Conservation (phyloP, 2,888 invertebrate species). For the Patella pellucida region DNA sequence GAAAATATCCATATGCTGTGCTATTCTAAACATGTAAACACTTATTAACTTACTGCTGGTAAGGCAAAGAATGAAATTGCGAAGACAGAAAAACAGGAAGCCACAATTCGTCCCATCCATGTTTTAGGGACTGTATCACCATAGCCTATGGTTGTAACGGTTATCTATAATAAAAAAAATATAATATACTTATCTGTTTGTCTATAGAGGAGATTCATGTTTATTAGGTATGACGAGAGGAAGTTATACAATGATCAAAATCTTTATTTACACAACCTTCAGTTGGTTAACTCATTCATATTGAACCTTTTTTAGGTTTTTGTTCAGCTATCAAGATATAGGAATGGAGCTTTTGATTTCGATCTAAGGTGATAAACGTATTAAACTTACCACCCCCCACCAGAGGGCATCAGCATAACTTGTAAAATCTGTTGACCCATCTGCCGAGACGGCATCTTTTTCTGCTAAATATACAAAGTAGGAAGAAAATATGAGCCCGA, state of each 20-base stretch:
- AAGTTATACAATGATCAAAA: background rate
- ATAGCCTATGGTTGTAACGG: conserved; percentile 89
- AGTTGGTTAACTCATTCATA: too few relatives aligned
- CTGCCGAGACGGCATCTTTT: conserved; percentile 81
- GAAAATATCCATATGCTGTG: background rate
- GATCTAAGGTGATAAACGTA: too few relatives aligned
- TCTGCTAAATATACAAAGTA: conserved; percentile 88
- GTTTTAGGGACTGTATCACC: conserved; percentile 88
- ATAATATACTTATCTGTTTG: too few relatives aligned
- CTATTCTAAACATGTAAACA: too few relatives aligned
- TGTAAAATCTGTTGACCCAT: conserved; percentile 75
- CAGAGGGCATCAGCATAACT: conserved; percentile 90
- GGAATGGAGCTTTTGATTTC: too few relatives aligned
- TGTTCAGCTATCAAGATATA: too few relatives aligned
- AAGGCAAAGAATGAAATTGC: conserved; percentile 89
- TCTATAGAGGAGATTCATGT: too few relatives aligned
- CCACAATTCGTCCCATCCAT: conserved; percentile 91
- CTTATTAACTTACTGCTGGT: conserved; percentile 80
- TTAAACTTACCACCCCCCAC: conserved; percentile 80
- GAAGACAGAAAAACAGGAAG: conserved; percentile 87
- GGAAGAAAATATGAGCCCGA: conserved; percentile 74
- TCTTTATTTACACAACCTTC: too few relatives aligned
- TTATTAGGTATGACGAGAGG: background rate
- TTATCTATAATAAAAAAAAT: conserved; percentile 75
- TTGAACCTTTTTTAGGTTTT: too few relatives aligned